Conservation (phyloP, 2,797 vertebrate species). For the Crenuchus spilurus region DNA sequence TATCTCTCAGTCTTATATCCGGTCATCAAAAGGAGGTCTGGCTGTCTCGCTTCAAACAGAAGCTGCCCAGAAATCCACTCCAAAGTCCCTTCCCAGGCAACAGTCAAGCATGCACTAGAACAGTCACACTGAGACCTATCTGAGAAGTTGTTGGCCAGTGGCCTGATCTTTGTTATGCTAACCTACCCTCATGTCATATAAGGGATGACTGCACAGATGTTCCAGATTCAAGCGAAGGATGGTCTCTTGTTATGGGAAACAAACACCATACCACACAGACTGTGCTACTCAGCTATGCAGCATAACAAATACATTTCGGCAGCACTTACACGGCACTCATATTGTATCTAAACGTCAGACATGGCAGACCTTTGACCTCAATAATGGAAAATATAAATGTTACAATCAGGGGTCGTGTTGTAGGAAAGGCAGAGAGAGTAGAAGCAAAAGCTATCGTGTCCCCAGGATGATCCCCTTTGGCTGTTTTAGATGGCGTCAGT, state of each 20-base stretch:
- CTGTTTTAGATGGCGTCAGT: constrained; percentile 66
- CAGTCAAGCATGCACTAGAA: too few species aligned
- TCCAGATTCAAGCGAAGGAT: too few species aligned
- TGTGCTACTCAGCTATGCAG: not conserved
- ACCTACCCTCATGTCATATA: not conserved
- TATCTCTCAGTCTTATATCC: too few species aligned
- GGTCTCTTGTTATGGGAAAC: not conserved
- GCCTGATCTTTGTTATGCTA: not conserved
- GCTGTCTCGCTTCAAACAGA: too few species aligned
- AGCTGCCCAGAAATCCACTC: too few species aligned
- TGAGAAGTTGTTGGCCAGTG: not conserved
- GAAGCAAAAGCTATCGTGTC: constrained; percentile 49
- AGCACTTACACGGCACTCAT: not conserved
- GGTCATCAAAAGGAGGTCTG: too few species aligned
- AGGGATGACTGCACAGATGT: too few species aligned
- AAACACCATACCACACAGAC: not conserved
- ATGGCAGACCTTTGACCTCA: constrained; percentile 36
- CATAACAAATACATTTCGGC: not conserved
- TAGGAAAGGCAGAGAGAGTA: constrained; percentile 15
- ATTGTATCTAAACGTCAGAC: constrained; percentile 18
- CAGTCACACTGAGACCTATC: not conserved
- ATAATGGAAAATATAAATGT: constrained; percentile 49
- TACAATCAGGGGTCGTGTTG: too few species aligned
- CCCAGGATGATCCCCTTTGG: constrained; percentile 61
- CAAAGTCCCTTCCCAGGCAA: too few species aligned